Conservation (phyloP, 2,797 vertebrate genomes). For the Galagoides demidoff region DNA sequence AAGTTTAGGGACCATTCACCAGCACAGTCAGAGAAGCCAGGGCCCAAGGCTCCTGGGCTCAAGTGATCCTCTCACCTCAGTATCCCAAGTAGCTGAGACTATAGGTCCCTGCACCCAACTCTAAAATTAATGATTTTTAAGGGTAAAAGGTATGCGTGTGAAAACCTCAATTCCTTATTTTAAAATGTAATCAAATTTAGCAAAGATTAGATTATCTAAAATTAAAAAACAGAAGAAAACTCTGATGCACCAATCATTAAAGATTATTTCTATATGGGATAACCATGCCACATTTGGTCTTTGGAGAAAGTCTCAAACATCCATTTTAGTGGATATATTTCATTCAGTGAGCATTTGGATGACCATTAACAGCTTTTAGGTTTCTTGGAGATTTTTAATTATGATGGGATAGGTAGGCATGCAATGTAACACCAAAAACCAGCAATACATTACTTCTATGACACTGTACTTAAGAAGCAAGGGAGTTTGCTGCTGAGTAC, state of each 20-base stretch:
- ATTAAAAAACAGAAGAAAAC: neutral
- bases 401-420: slow-evolving; percentile 67
- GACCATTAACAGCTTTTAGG: slow-evolving; percentile 58
- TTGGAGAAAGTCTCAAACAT: slow-evolving; percentile 48
- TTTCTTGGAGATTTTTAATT: slow-evolving; percentile 72
- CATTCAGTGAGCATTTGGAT: slow-evolving; percentile 38
- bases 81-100: neutral
- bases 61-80: neutral
- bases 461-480: slow-evolving; percentile 84
- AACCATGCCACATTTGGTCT: slow-evolving; percentile 35
- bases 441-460: slow-evolving; percentile 85
- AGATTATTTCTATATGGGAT: slow-evolving; percentile 23
- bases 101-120: neutral
- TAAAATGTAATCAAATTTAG: neutral
- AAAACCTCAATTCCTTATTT: slow-evolving; percentile 17
- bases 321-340: slow-evolving; percentile 57
- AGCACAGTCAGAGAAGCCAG: neutral
- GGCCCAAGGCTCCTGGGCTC: neutral
- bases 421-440: slow-evolving; percentile 55
- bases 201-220: neutral
- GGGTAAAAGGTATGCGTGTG: neutral
- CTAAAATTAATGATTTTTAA: slow-evolving; percentile 44
- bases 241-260: neutral
- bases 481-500: slow-evolving; percentile 82
- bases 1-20: neutral